phyloP scores from a whole-genome alignment of 1,140 invertebrate species.

The Thaumatotibia leucotreta region DNA sequence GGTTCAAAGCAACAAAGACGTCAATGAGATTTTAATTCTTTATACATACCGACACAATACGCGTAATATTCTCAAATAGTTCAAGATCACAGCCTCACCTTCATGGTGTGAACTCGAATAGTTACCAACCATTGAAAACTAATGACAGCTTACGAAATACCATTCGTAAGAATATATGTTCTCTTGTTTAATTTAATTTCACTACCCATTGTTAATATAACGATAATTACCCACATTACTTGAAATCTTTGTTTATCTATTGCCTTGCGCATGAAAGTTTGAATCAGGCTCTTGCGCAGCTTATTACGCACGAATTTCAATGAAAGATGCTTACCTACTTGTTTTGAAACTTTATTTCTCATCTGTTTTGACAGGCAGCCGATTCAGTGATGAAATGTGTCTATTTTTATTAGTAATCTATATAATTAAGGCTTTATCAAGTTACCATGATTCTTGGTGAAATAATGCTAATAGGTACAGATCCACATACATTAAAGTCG shows the following conservation, averaged over 20 bases:
- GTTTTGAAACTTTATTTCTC: not conserved
- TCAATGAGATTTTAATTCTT: constrained; percentile 11
- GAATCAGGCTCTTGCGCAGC: not conserved
- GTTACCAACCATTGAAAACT: constrained; percentile 3
- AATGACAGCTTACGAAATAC: constrained; percentile 5
- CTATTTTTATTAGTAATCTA: not conserved
- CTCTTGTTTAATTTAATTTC: not conserved
- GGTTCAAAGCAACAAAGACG: constrained; percentile 5
- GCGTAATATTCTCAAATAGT: constrained; percentile 8
- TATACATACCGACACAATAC: not conserved
- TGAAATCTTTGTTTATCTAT: not conserved
- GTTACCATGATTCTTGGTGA: no score
- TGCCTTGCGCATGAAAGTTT: not conserved
- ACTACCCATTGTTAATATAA: not conserved
- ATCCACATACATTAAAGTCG: no score
- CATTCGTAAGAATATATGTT: not conserved
- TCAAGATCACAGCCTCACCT: constrained; percentile 5
- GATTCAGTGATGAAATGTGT: not conserved
- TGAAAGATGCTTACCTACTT: not conserved
- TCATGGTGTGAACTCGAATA: constrained; percentile 14
- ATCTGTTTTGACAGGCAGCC: not conserved
- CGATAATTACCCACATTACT: not conserved
- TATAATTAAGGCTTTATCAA: no score
- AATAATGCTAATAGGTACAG: no score
- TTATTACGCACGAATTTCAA: not conserved